A percentile compares a stretch with the other conserved stretches of the same genome.
Conservation (phyloP, 2,113 vertebrate species). For the Arothron firmamentum region DNA sequence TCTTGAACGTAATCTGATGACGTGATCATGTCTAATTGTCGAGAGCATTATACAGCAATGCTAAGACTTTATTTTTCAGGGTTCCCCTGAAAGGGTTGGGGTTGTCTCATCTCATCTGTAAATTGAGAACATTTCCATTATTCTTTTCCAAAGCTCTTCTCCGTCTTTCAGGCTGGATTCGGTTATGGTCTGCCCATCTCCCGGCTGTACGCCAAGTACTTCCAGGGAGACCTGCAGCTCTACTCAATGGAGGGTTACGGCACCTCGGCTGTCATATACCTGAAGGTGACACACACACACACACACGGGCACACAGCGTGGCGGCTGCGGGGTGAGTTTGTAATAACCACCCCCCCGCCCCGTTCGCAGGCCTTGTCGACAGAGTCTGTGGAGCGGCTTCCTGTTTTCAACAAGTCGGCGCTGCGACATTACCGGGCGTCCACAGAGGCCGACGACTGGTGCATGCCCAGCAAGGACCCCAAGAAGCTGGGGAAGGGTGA, state of each 20-base stretch:
- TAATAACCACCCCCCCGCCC: background rate
- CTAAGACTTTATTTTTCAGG: no score
- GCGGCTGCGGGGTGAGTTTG: background rate
- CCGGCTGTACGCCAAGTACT: conserved; percentile 95
- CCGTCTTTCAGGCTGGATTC: conserved; percentile 86
- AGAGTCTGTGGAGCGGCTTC: conserved; percentile 92
- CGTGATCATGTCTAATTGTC: no score
- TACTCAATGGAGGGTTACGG: conserved; percentile 95
- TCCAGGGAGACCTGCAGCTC: conserved; percentile 94
- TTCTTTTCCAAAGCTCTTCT: background rate
- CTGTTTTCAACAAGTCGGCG: conserved; percentile 95
- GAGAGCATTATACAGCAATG: no score
- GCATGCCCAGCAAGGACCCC: conserved; percentile 89
- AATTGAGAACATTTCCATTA: no score
- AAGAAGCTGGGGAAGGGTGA: conserved; percentile 81
- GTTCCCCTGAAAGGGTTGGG: no score
- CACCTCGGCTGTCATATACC: conserved; percentile 92
- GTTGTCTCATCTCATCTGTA: no score
- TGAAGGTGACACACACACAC: conserved; percentile 80
- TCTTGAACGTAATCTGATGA: no score
- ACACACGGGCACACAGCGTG: background rate
- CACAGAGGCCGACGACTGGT: conserved; percentile 93
- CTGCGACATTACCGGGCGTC: conserved; percentile 87
- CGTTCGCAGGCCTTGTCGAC: conserved; percentile 85
- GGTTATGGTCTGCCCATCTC: conserved; percentile 97